A percentile compares a stretch with the other conserved stretches of the same genome.
Conservation (phyloP, 2,797 vertebrate genomes). For the Acanthurus leucopareius region DNA sequence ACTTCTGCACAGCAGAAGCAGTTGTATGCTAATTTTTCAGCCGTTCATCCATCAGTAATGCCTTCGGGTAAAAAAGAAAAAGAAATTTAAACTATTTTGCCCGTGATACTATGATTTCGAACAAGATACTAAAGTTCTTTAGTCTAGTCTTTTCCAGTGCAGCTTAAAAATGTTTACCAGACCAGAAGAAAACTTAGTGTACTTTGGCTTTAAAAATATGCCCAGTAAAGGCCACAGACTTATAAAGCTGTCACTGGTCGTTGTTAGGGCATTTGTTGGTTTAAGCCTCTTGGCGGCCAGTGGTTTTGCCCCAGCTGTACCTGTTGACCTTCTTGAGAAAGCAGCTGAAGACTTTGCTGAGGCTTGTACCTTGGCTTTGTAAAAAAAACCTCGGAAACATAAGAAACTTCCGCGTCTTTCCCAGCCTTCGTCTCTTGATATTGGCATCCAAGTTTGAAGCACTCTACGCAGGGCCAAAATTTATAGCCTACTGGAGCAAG, state of each 20-base stretch:
- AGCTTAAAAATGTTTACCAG: constrained; percentile 42
- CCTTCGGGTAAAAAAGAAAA: neutral
- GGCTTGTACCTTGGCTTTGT: constrained; percentile 59
- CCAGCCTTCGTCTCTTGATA: constrained; percentile 51
- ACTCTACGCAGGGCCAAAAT: constrained; percentile 60
- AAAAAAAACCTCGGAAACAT: constrained; percentile 64
- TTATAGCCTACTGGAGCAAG: constrained; percentile 63
- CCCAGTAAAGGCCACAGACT: constrained; percentile 39
- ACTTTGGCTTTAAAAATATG: constrained; percentile 56
- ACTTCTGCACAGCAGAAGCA: constrained; percentile 1
- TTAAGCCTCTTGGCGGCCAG: constrained; percentile 48
- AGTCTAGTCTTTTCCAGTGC: neutral
- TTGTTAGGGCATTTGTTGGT: constrained; percentile 54
- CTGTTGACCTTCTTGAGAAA: constrained; percentile 67
- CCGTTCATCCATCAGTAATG: constrained; percentile 3
- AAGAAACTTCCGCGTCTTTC: constrained; percentile 64
- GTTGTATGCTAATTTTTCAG: neutral
- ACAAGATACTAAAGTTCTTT: too few relatives aligned
- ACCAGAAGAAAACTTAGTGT: constrained; percentile 28
- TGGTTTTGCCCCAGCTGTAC: constrained; percentile 58
- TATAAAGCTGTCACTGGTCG: constrained; percentile 68
- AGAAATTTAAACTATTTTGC: constrained; percentile 9
- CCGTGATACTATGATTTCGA: too few relatives aligned
- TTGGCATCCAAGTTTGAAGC: constrained; percentile 58
- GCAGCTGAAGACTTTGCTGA: constrained; percentile 52